These are phyloP conservation scores for Manduca sexta DNA, from an alignment of 1,140 invertebrate species.

Conservation along the genomic window DNA sequence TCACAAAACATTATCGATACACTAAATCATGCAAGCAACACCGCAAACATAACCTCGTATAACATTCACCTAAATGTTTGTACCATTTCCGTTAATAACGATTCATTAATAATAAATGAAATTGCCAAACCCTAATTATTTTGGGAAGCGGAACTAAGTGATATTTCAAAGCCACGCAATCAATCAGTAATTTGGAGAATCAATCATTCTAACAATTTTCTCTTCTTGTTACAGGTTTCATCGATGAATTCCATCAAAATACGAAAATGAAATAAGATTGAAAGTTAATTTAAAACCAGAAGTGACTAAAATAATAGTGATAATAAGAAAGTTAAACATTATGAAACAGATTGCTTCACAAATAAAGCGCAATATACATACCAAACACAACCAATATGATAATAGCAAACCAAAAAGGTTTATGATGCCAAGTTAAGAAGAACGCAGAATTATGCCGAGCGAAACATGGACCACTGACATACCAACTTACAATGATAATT, in stretches of 20 bases:
- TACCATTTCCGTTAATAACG: too few species aligned
- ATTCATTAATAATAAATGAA: too few species aligned
- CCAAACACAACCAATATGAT: constrained; percentile 30
- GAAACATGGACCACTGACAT: constrained; percentile 40
- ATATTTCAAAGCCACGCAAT: too few species aligned
- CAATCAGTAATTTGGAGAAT: too few species aligned
- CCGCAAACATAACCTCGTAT: too few species aligned
- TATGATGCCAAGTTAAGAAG: constrained; percentile 49
- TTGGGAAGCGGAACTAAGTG: too few species aligned
- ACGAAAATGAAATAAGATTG: too few species aligned
- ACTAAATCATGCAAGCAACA: too few species aligned
- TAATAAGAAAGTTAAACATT: constrained; percentile 9
- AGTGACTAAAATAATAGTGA: not conserved
- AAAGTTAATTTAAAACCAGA: too few species aligned
- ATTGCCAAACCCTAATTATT: too few species aligned
- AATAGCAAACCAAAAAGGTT: constrained; percentile 34
- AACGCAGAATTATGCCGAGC: constrained; percentile 48
- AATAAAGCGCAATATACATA: not conserved
- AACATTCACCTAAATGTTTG: too few species aligned
- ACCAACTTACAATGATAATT: constrained; percentile 35
- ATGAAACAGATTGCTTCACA: constrained; percentile 16
- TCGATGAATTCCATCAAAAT: not conserved
- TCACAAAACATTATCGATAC: too few species aligned
- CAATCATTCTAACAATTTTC: not conserved
- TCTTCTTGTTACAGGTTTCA: constrained; percentile 10